Conservation (phyloP, 2,888 invertebrate genomes). For the Zelleria hepariella region DNA sequence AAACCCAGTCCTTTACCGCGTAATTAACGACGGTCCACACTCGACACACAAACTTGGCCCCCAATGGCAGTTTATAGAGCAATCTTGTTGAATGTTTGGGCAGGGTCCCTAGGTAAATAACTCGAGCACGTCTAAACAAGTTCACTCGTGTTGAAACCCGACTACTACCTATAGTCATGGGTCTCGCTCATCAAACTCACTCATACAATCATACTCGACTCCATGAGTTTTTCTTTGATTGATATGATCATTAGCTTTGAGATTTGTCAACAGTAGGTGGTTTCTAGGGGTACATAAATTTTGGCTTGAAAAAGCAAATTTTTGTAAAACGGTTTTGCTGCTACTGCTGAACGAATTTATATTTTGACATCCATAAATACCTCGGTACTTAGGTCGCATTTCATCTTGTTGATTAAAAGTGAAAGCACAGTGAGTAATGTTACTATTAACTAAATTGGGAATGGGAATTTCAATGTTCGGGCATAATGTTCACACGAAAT, state of each 20-base stretch:
- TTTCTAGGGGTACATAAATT: too few species aligned
- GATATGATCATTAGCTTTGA: too few species aligned
- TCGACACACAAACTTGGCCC: not conserved
- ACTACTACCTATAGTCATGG: not conserved
- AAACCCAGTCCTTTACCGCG: too few species aligned
- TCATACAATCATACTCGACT: too few species aligned
- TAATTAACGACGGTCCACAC: not conserved
- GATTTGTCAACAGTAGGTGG: too few species aligned
- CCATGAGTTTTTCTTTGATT: too few species aligned
- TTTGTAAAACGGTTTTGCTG: too few species aligned
- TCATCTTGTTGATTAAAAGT: too few species aligned
- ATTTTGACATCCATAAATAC: too few species aligned
- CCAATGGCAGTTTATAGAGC: not conserved
- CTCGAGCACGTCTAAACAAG: slow-evolving; percentile 23
- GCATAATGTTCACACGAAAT: not conserved
- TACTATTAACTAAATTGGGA: not conserved
- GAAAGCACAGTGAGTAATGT: not conserved
- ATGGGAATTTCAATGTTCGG: not conserved
- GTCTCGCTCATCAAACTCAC: not conserved
- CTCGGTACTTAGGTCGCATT: too few species aligned
- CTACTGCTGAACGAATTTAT: too few species aligned
- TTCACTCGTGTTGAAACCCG: slow-evolving; percentile 28
- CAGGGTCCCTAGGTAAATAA: slow-evolving; percentile 5
- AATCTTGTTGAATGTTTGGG: not conserved
- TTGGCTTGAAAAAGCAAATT: too few species aligned